These are phyloP conservation scores for Cryptoprocta ferox DNA, from an alignment of 2,797 vertebrate species.

Conservation along the genomic window DNA sequence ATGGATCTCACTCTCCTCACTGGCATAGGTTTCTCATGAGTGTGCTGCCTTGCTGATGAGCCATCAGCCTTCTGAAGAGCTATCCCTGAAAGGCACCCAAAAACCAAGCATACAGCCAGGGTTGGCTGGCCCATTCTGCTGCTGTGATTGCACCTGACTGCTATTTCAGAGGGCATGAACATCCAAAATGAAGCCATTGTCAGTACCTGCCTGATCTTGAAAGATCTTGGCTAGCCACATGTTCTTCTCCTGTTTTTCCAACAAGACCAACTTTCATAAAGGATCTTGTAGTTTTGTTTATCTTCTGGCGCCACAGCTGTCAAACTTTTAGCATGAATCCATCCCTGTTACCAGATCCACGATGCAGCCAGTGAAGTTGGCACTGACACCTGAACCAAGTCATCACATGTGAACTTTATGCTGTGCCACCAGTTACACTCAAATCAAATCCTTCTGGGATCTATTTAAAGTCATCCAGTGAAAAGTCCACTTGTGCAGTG, in stretches of 20 bases:
- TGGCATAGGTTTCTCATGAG: not conserved
- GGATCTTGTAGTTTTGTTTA: constrained; percentile 64
- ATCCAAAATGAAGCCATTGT: not conserved
- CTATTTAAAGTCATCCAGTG: not conserved
- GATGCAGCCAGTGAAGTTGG: constrained; percentile 40
- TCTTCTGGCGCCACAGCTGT: constrained; percentile 63
- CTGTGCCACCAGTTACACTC: not conserved
- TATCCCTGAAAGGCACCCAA: not conserved
- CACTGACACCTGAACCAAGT: not conserved
- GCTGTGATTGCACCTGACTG: not conserved
- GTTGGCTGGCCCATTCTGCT: not conserved
- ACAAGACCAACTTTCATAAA: constrained; percentile 66
- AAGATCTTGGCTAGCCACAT: constrained; percentile 32
- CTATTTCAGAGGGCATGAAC: not conserved
- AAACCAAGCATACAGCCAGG: not conserved
- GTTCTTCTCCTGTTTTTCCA: constrained; percentile 51
- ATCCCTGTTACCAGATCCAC: constrained; percentile 38
- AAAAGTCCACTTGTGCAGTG: not conserved
- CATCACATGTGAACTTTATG: constrained; percentile 21
- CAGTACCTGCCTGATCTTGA: constrained; percentile 64
- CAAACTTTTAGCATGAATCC: constrained; percentile 59
- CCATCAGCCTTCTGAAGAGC: not conserved
- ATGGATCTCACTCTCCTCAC: not conserved
- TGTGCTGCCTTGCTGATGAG: not conserved
- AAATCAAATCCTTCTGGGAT: not conserved